phyloP scores from a whole-genome alignment of 2,797 vertebrate species.

The Sebastes variabilis region DNA sequence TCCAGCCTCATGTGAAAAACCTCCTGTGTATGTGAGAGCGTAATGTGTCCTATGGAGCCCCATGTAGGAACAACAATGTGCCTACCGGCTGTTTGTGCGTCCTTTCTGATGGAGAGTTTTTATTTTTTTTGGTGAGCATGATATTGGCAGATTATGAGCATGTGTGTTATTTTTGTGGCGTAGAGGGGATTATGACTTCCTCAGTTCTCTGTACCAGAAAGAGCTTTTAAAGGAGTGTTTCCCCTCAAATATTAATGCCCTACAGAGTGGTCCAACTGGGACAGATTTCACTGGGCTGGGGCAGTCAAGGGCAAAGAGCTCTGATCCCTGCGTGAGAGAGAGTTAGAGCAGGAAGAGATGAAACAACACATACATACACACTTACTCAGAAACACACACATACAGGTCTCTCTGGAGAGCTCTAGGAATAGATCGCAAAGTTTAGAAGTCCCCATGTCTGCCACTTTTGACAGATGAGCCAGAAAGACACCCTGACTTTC shows the following conservation, averaged over 20 bases:
- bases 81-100: constrained; percentile 1
- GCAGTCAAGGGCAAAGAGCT: constrained; percentile 61
- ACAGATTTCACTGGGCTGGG: constrained; percentile 71
- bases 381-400: constrained; percentile 2
- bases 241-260: constrained; percentile 77
- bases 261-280: constrained; percentile 62
- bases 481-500: constrained; percentile 49
- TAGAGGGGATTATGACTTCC: constrained; percentile 61
- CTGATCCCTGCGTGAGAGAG: constrained; percentile 68
- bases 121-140: constrained; percentile 8
- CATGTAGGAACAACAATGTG: background rate
- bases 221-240: constrained; percentile 74
- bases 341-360: constrained; percentile 30
- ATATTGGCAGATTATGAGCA: constrained; percentile 32
- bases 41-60: background rate
- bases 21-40: background rate
- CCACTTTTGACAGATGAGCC: constrained; percentile 15
- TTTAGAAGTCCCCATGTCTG: constrained; percentile 35
- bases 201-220: constrained; percentile 54
- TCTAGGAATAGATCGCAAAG: constrained; percentile 50
- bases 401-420: constrained; percentile 45
- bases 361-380: constrained; percentile 26
- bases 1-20: constrained; percentile 3
- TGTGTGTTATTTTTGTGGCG: constrained; percentile 37
- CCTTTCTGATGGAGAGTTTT: background rate